Evolutionary conservation across 2,888 invertebrate genomes (phyloP).

Genomic region (Phorcus lineatus): DNA sequence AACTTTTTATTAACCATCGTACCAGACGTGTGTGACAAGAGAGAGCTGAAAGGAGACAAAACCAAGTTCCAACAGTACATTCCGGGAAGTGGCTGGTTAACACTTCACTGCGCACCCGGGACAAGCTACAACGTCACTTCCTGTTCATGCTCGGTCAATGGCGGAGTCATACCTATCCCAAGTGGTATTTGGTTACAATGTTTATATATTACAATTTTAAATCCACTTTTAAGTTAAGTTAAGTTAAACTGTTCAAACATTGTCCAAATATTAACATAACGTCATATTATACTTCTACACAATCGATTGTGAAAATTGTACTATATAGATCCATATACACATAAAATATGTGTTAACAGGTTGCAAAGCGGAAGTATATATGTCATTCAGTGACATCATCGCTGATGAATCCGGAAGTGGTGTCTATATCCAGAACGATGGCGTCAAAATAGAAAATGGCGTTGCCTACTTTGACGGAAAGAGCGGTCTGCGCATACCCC

Average conservation of each 20-base stretch:
- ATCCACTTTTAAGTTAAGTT: neutral
- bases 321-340: no score
- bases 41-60: slow-evolving; percentile 38
- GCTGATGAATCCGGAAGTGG: slow-evolving; percentile 44
- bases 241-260: neutral
- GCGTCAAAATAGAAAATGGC: slow-evolving; percentile 53
- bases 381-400: slow-evolving; percentile 44
- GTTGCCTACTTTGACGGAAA: slow-evolving; percentile 58
- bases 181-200: neutral
- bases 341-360: slow-evolving; percentile 34
- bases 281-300: no score
- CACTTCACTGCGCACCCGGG: slow-evolving; percentile 55
- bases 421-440: slow-evolving; percentile 46
- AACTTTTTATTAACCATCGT: neutral
- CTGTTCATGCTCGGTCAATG: slow-evolving; percentile 48
- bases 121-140: slow-evolving; percentile 47
- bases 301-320: no score
- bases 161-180: neutral
- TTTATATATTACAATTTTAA: neutral
- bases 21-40: slow-evolving; percentile 47
- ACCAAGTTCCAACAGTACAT: slow-evolving; percentile 48
- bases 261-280: no score
- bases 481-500: slow-evolving; percentile 55
- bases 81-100: slow-evolving; percentile 50
- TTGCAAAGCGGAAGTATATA: slow-evolving; percentile 48